These are phyloP conservation scores for Chrysaora quinquecirrha DNA, from an alignment of 30 jellyfish, hydroid and myxozoan genomes.

Conservation along the genomic window DNA sequence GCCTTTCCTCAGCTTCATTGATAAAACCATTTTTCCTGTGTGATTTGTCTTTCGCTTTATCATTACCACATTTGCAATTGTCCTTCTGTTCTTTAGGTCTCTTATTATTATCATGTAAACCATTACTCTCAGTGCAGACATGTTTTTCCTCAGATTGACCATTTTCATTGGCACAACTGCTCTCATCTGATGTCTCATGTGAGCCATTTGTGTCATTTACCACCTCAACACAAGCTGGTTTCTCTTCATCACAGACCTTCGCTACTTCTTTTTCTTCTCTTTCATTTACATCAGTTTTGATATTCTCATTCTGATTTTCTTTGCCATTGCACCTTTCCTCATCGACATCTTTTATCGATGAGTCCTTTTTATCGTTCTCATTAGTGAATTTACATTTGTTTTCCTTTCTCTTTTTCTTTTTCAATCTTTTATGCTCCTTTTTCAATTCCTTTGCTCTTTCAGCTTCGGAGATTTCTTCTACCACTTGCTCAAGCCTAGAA, in stretches of 20 bases:
- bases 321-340: conserved; percentile 32
- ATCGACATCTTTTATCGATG: conserved; percentile 66
- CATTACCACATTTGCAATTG: conserved; percentile 71
- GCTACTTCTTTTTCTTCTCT: conserved; percentile 12
- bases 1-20: conserved; percentile 32
- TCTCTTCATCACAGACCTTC: conserved; percentile 50
- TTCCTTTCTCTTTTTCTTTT: conserved; percentile 89
- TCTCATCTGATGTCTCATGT: neutral
- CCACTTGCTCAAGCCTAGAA: conserved; percentile 89
- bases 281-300: conserved; percentile 33
- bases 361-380: too few relatives aligned
- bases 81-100: conserved; percentile 25
- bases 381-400: conserved; percentile 77
- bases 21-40: conserved; percentile 53
- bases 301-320: conserved; percentile 35
- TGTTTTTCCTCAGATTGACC: neutral
- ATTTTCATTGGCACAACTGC: conserved; percentile 12
- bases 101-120: neutral
- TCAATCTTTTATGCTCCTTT: conserved; percentile 83
- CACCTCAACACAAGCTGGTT: conserved; percentile 5
- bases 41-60: conserved; percentile 19
- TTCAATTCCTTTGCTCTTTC: conserved; percentile 90
- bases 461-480: conserved; percentile 96
- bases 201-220: conserved; percentile 1
- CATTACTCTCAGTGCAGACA: conserved; percentile 2